Base-by-base conservation (phyloP, 2,797 vertebrate genomes). In the Buphagus erythrorhynchus region DNA sequence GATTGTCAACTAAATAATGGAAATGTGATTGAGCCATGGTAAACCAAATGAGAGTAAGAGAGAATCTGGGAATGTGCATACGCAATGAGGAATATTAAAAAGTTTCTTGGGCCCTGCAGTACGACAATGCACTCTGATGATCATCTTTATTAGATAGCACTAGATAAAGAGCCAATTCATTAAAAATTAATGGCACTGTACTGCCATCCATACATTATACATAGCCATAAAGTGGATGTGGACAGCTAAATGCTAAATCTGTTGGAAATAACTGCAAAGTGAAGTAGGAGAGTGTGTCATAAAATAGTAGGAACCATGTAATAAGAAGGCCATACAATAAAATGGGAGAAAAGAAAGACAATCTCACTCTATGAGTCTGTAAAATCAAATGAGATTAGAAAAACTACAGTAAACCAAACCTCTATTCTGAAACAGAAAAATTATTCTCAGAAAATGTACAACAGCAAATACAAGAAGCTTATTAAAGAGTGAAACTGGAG, bases 101-200 rank as follows among this genome's bases (percentile, higher is more conserved):
- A 94, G 82, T 97, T 97, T 97, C 84, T 89, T 90, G 85, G 96
- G 91, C 95, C 94, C 93, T 95, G 95, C 91, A 95, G 87, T 97
- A 97, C 91, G 88, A 97, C 95, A 98, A 96, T 96, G 96, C 88
- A 97, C 93, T 97, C 97, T 97, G 95, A 97, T 95, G 82, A 97
- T 97, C 97, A 95, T 89, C 95, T 97, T 98, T 96, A 98, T 97
- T 97, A 97, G 96, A 94, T 84, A 97, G 91, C 72, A 67, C 81
- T 95, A 92, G 95, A 97, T 97, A 96, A 97, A 95, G 93, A 97
- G 96, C 86, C 95, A 96, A 97, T 97, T 97, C 96, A 97, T 98
- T 98, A 97, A 98, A 98, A 96, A 97, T 97, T 97, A 98, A 97
- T 89, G 84, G 93, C 62, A 93, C 71, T 88, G 92, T 92, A 97